A percentile compares a stretch with the other conserved stretches of the same genome.
Conservation (phyloP, 2,797 vertebrate species). For the Neosalanx taihuensis region DNA sequence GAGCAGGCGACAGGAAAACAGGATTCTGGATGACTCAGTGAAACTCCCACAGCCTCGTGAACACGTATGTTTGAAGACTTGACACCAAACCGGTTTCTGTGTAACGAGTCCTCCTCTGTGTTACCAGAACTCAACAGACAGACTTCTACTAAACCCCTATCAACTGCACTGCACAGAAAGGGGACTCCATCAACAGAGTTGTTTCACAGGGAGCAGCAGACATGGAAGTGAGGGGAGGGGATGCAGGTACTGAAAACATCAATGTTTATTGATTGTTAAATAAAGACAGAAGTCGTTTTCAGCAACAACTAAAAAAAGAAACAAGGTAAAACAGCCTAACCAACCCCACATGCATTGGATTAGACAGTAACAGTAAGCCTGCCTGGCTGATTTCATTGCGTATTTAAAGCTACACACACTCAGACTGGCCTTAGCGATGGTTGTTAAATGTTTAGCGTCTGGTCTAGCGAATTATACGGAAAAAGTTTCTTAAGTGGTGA, state of each 20-base stretch:
- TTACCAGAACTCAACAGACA: too few relatives aligned
- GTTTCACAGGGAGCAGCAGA: too few relatives aligned
- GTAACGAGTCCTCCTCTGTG: neutral
- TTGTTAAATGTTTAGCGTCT: slow-evolving; percentile 2
- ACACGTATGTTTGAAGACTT: neutral
- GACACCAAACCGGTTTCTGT: neutral
- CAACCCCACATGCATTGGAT: slow-evolving; percentile 8
- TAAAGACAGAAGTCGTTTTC: too few relatives aligned
- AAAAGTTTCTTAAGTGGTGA: neutral
- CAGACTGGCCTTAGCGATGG: neutral
- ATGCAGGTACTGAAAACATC: neutral
- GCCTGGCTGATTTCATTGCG: slow-evolving; percentile 20
- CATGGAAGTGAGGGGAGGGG: neutral
- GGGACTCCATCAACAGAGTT: too few relatives aligned
- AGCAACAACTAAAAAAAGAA: neutral
- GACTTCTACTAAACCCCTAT: neutral
- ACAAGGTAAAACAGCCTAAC: slow-evolving; percentile 3
- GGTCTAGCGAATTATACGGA: slow-evolving; percentile 5
- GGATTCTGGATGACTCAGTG: neutral
- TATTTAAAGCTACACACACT: neutral
- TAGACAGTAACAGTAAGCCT: neutral
- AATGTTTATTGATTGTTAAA: neutral
- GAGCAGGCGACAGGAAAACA: slow-evolving; percentile 1
- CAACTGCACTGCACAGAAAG: too few relatives aligned
- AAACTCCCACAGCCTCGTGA: neutral